phyloP scores from a whole-genome alignment of 2,113 vertebrate genomes.

The Lichenostomus cassidix region DNA sequence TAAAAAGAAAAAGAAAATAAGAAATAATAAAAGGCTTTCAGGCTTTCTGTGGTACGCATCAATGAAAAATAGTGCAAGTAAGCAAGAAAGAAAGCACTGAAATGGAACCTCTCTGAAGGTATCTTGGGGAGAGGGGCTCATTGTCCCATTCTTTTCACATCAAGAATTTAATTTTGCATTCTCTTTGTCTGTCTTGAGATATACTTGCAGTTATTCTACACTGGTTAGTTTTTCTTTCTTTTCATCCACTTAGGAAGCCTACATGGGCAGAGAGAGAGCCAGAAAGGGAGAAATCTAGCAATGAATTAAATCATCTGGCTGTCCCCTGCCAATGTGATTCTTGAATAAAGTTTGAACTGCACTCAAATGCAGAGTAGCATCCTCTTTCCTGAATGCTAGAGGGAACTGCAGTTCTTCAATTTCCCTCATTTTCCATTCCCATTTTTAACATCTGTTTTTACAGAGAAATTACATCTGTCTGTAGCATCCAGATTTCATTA shows the following conservation, averaged over 20 bases:
- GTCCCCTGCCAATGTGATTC: background rate
- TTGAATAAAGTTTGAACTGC: conserved; percentile 47
- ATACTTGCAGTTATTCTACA: conserved; percentile 50
- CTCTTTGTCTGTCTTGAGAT: conserved; percentile 71
- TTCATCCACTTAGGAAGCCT: conserved; percentile 9
- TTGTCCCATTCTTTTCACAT: conserved; percentile 75
- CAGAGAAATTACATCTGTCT: background rate
- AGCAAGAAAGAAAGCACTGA: conserved; percentile 71
- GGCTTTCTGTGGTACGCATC: conserved; percentile 50
- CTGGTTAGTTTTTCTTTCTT: conserved; percentile 37
- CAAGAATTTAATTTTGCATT: conserved; percentile 80
- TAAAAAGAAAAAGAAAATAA: conserved; percentile 74
- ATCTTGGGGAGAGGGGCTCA: conserved; percentile 69
- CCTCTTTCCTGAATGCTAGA: background rate
- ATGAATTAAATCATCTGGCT: background rate
- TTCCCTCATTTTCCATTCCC: background rate
- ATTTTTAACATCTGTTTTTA: background rate
- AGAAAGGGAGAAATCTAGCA: conserved; percentile 17
- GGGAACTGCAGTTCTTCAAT: background rate
- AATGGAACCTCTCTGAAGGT: conserved; percentile 76
- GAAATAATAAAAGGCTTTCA: conserved; percentile 77
- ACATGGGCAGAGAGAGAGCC: background rate
- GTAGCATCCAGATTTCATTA: background rate
- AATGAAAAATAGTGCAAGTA: conserved; percentile 68
- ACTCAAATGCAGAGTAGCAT: background rate